Evolutionary conservation across 2,797 vertebrate genomes (phyloP).

Genomic region (Avahi laniger): DNA sequence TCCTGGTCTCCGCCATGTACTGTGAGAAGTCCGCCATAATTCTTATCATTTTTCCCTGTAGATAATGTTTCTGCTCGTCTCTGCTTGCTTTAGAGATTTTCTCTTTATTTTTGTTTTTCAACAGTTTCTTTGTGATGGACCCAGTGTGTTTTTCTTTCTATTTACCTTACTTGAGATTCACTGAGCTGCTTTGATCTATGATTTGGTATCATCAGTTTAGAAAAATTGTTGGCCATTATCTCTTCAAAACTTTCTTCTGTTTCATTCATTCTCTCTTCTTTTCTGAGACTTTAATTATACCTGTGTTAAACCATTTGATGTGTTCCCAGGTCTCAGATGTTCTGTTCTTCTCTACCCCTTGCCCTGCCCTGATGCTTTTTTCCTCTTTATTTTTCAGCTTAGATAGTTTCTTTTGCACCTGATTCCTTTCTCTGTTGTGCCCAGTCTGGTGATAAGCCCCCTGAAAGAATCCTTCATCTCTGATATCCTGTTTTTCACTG

Average conservation of each 20-base stretch:
- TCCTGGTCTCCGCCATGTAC: neutral
- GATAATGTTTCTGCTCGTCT: neutral
- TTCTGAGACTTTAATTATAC: neutral
- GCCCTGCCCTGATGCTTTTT: rapidly evolving
- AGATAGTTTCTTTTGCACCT: neutral
- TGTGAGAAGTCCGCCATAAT: neutral
- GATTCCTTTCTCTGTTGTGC: neutral
- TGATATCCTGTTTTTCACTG: neutral
- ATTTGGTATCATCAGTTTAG: neutral
- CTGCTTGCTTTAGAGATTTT: neutral
- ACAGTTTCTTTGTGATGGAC: neutral
- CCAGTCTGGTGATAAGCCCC: neutral
- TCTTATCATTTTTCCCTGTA: neutral
- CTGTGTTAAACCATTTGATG: neutral
- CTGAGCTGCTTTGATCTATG: neutral
- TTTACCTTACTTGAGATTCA: neutral
- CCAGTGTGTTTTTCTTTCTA: neutral
- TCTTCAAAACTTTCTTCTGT: neutral
- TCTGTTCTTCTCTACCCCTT: neutral
- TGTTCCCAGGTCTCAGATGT: neutral
- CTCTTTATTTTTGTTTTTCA: neutral
- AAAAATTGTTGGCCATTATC: neutral
- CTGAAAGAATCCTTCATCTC: neutral
- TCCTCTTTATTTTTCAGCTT: neutral
- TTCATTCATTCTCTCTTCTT: neutral